phyloP scores from a whole-genome alignment of 1,140 invertebrate species.

The Leptestheria dahalacensis region DNA sequence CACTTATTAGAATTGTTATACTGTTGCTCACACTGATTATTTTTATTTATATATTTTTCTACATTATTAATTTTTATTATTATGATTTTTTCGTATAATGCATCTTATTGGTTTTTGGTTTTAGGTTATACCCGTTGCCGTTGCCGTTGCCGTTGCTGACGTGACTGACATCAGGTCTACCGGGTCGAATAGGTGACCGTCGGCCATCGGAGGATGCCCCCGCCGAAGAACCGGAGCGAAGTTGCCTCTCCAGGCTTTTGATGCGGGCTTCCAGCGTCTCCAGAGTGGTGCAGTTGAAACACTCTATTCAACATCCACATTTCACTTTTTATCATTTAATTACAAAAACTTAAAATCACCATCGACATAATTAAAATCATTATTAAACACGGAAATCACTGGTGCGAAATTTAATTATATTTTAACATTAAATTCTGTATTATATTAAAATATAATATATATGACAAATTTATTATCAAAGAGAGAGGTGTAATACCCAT shows the following conservation, averaged over 20 bases:
- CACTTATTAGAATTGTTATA: too few relatives aligned
- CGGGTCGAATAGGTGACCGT: constrained; percentile 9
- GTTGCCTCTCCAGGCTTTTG: constrained; percentile 1
- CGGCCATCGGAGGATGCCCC: background rate
- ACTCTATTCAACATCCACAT: background rate
- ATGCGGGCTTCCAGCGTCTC: constrained; percentile 8
- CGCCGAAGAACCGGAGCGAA: background rate
- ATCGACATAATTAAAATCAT: too few relatives aligned
- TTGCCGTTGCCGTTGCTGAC: constrained; percentile 1
- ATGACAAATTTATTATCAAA: background rate
- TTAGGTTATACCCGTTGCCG: background rate
- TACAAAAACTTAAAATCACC: too few relatives aligned
- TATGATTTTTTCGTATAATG: background rate
- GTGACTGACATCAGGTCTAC: constrained; percentile 10
- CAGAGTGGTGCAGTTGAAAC: constrained; percentile 17
- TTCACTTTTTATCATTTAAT: background rate
- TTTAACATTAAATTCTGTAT: too few relatives aligned
- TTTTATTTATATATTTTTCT: too few relatives aligned
- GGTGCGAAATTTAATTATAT: background rate
- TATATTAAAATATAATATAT: background rate
- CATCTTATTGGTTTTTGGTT: too few relatives aligned
- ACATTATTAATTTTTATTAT: background rate
- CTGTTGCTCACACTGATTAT: too few relatives aligned
- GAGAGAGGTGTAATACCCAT: constrained; percentile 16
- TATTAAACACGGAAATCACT: background rate